Evolutionary conservation across 2,113 vertebrate genomes (phyloP).

Genomic region (Oryzias curvinotus): DNA sequence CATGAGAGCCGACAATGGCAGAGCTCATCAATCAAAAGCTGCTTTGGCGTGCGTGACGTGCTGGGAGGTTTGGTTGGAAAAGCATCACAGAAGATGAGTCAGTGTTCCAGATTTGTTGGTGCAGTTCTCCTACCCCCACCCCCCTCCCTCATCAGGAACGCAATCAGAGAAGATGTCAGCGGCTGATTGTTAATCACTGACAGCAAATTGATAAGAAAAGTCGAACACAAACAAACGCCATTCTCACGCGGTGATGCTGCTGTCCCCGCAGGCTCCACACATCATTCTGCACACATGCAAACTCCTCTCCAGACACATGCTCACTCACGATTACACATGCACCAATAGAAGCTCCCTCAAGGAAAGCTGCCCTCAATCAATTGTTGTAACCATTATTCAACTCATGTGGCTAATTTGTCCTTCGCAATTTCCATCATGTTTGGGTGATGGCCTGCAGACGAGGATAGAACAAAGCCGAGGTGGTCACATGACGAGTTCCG

Average conservation of each 20-base stretch:
- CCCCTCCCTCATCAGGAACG: conserved; percentile 62
- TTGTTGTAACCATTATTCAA: conserved; percentile 62
- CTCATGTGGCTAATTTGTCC: conserved; percentile 71
- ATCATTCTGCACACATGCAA: conserved; percentile 1
- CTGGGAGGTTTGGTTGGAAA: conserved; percentile 56
- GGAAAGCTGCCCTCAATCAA: conserved; percentile 60
- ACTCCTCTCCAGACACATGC: conserved; percentile 1
- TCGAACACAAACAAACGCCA: conserved; percentile 28
- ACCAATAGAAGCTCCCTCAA: conserved; percentile 1
- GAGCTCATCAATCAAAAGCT: conserved; percentile 63
- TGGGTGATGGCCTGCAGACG: conserved; percentile 51
- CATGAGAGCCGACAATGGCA: conserved; percentile 38
- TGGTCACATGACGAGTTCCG: conserved; percentile 45
- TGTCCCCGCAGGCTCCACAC: conserved; percentile 3
- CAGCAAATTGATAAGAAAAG: conserved; percentile 13
- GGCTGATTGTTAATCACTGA: conserved; percentile 19
- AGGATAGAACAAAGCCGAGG: conserved; percentile 52
- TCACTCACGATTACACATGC: conserved; percentile 9
- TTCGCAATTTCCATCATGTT: conserved; percentile 59
- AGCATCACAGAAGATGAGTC: conserved; percentile 66
- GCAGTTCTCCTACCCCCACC: conserved; percentile 27
- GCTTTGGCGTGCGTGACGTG: conserved; percentile 37
- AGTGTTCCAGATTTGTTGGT: conserved; percentile 47
- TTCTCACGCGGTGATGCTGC: neutral
- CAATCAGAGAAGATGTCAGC: conserved; percentile 21